These are phyloP conservation scores for Drosophila nasuta DNA, from an alignment of 1,140 invertebrate species.

Conservation along the genomic window DNA sequence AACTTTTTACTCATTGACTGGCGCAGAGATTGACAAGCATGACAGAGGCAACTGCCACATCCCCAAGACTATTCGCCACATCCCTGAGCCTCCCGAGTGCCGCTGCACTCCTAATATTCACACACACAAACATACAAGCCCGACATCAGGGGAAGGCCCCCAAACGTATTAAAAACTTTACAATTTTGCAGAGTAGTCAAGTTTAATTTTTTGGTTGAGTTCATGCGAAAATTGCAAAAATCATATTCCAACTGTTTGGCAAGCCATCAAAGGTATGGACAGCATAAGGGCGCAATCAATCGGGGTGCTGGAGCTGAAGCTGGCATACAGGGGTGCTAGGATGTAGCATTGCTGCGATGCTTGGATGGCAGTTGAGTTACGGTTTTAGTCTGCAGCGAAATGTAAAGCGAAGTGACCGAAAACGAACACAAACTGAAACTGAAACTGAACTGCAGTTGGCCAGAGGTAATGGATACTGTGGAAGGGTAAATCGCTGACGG, in stretches of 20 bases:
- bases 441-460: conserved; percentile 56
- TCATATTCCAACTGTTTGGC: conserved; percentile 82
- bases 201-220: conserved; percentile 83
- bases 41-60: conserved; percentile 57
- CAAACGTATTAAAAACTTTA: conserved; percentile 81
- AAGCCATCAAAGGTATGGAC: conserved; percentile 76
- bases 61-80: conserved; percentile 22
- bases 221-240: conserved; percentile 82
- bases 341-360: neutral
- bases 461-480: neutral
- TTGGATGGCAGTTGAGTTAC: neutral
- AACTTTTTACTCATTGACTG: conserved; percentile 67
- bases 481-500: no score
- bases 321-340: neutral
- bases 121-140: neutral
- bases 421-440: conserved; percentile 50
- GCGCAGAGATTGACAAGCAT: conserved; percentile 69
- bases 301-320: neutral
- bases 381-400: conserved; percentile 50
- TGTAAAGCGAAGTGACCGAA: conserved; percentile 52
- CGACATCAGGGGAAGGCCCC: conserved; percentile 8
- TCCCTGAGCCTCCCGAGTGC: conserved; percentile 1
- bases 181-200: conserved; percentile 78
- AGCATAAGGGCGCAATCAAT: conserved; percentile 26
- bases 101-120: conserved; percentile 9